Conservation (phyloP, 1,140 invertebrate genomes). For the Andrena cerasifolii region DNA sequence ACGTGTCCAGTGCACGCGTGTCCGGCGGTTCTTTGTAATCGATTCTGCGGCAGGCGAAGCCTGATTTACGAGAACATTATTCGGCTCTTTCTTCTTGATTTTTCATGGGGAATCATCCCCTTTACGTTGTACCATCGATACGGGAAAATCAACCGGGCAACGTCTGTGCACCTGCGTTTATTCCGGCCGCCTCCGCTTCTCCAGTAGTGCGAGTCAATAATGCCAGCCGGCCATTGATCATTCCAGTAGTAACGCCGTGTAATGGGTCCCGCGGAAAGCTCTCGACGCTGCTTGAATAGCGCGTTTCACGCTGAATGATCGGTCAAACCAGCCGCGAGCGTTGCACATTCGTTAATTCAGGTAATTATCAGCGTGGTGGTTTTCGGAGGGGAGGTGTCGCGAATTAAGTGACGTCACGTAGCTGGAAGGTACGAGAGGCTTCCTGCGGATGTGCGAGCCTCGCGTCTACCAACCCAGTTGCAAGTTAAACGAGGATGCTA, state of each 20-base stretch:
- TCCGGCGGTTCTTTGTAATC: too few relatives aligned
- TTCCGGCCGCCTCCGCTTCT: background rate
- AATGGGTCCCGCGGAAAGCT: background rate
- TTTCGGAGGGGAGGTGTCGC: slow-evolving; percentile 33
- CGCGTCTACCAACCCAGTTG: slow-evolving; percentile 61
- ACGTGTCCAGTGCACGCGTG: too few relatives aligned
- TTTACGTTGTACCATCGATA: too few relatives aligned
- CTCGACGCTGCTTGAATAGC: background rate
- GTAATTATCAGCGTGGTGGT: slow-evolving; percentile 48
- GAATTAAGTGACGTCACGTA: slow-evolving; percentile 57
- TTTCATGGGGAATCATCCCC: too few relatives aligned
- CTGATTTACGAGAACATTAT: background rate
- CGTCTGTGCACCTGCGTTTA: background rate
- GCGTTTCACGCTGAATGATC: background rate
- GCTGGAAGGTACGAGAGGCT: slow-evolving; percentile 49
- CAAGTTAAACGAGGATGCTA: slow-evolving; percentile 49
- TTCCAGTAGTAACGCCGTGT: background rate
- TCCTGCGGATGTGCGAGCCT: slow-evolving; percentile 52
- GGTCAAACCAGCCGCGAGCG: background rate
- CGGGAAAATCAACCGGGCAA: too few relatives aligned
- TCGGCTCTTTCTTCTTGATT: slow-evolving; percentile 13
- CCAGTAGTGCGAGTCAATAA: slow-evolving; percentile 27
- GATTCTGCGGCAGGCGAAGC: background rate
- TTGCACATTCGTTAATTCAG: slow-evolving; percentile 24
- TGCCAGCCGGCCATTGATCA: background rate